phyloP scores from a whole-genome alignment of 2,113 vertebrate species.

The Prinia subflava region DNA sequence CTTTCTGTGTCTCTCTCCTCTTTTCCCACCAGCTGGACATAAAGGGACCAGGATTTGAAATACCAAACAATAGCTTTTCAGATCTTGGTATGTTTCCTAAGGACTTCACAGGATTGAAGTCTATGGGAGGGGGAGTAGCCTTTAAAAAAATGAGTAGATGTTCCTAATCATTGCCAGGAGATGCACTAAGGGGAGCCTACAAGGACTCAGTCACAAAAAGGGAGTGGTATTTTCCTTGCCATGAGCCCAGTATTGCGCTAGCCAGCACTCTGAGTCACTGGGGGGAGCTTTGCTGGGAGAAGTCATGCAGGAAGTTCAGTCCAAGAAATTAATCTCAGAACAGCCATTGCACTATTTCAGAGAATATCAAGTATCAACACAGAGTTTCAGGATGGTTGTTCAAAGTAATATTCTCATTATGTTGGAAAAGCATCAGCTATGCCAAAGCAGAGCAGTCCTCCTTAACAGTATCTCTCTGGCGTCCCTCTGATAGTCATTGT shows the following conservation, averaged over 20 bases:
- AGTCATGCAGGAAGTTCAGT: neutral
- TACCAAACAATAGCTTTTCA: slow-evolving; percentile 64
- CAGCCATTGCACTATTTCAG: neutral
- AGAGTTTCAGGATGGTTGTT: slow-evolving; percentile 3
- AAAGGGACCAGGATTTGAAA: slow-evolving; percentile 61
- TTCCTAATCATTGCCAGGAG: slow-evolving; percentile 67
- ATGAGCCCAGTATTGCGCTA: neutral
- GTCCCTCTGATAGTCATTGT: neutral
- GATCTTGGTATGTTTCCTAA: slow-evolving; percentile 60
- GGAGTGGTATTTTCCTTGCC: slow-evolving; percentile 53
- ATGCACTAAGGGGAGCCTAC: slow-evolving; percentile 61
- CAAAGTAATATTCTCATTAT: neutral
- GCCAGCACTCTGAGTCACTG: slow-evolving; percentile 35
- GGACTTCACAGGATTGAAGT: slow-evolving; percentile 50
- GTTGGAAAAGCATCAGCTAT: neutral
- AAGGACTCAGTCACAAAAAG: slow-evolving; percentile 23
- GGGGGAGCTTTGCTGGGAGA: slow-evolving; percentile 1
- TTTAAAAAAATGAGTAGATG: slow-evolving; percentile 51
- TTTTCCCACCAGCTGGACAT: slow-evolving; percentile 64
- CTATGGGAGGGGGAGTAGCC: slow-evolving; percentile 31
- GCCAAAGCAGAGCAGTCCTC: neutral
- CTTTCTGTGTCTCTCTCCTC: slow-evolving; percentile 19
- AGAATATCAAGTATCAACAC: neutral
- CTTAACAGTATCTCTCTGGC: neutral
- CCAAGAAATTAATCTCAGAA: neutral